Evolutionary conservation across 2,888 invertebrate species (phyloP), one percentile per base, ranked within the genome.

Genomic region (Acanthosepion lycidas): DNA sequence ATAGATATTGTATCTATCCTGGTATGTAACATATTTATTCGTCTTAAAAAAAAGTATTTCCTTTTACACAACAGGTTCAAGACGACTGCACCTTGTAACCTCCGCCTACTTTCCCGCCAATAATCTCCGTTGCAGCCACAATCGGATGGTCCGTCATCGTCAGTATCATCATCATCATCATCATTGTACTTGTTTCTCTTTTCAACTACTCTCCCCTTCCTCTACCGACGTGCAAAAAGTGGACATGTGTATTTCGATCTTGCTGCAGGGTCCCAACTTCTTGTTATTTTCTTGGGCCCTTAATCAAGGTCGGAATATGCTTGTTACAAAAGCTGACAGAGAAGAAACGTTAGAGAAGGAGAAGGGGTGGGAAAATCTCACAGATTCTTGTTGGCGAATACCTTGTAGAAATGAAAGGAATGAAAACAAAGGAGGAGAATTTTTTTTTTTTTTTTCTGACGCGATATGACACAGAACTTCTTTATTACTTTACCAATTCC

Each of bases 231-330:
- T n/a, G 6, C 26, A 53, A 51, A 92, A 51, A 26, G 42, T 92
- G 92, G 92, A n/a, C 53, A 51, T 92, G 92, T 53, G 53, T 92
- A 92, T 51, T 92, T 92, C 92, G 92, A 92, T 92, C 92, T 92
- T 92, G 92, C 92, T 92, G 92, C 51, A 92, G 92, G 92, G 92
- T 92, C 92, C 53, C 92, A 92, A 92, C 92, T 53, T 51, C 49
- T 51, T 49, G 92, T 6, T 51, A 18, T 51, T 92, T 53, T 92
- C 92, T 92, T 92, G 92, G 92, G 92, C 92, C 92, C 92, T 92
- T 92, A 49, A 92, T 53, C 92, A 92, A 92, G 92, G 92, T 92
- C 92, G 92, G 92, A 92, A 53, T 92, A 53, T 92, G 92, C 92
- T 33, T 92, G 92, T 92, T 92, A 92, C 92, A 92, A 92, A 49